Conservation (phyloP, 1,140 invertebrate species). For the Cotesia typhae region DNA sequence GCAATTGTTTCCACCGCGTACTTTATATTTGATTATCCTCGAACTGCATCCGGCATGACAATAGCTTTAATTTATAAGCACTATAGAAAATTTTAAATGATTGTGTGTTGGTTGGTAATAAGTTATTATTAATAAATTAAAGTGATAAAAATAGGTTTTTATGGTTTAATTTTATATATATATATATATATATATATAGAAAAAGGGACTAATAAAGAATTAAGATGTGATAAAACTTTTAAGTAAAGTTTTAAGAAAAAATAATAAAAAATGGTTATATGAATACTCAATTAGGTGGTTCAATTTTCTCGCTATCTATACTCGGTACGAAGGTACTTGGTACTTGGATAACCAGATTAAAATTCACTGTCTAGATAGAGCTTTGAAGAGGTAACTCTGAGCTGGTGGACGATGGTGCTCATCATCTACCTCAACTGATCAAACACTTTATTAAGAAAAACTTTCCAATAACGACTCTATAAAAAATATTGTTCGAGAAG, state of each 20-base stretch:
- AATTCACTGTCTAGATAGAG: slow-evolving; percentile 5
- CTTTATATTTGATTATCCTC: too few species aligned
- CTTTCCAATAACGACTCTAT: slow-evolving; percentile 1
- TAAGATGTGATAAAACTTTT: background rate
- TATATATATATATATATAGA: too few species aligned
- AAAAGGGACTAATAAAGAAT: too few species aligned
- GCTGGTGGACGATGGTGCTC: background rate
- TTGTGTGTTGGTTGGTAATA: too few species aligned
- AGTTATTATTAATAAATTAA: too few species aligned
- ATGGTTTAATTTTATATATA: too few species aligned
- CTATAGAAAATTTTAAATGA: too few species aligned
- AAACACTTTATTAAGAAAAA: slow-evolving; percentile 15
- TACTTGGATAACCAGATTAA: slow-evolving; percentile 8
- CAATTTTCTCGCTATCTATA: slow-evolving; percentile 7
- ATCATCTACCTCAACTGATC: background rate
- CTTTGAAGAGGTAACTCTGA: slow-evolving; percentile 1
- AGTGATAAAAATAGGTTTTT: too few species aligned
- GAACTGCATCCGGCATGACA: too few species aligned
- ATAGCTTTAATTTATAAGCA: too few species aligned
- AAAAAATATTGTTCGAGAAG: background rate
- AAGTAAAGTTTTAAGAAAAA: background rate
- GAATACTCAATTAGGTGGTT: background rate
- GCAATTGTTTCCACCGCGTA: too few species aligned
- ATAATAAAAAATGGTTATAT: background rate
- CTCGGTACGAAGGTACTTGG: background rate